Percentiles rank a stretch among this genome's conserved stretches.
Evolutionary conservation across 1,140 invertebrate species (phyloP).

Genomic region (Luehdorfia chinensis): DNA sequence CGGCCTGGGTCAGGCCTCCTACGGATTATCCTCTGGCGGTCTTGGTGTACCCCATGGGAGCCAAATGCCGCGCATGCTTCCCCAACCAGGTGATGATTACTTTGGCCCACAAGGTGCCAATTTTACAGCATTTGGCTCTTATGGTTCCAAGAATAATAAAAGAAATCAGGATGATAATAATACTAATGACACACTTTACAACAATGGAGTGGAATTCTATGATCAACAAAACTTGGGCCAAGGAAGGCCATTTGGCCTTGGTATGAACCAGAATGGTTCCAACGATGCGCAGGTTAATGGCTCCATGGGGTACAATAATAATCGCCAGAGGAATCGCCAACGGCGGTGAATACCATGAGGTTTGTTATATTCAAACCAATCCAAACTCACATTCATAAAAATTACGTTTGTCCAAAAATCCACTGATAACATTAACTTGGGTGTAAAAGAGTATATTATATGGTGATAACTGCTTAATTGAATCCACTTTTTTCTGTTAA

Average conservation of each 20-base stretch:
- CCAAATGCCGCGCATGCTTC: constrained; percentile 63
- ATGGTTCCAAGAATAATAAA: constrained; percentile 52
- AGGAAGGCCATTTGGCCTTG: constrained; percentile 42
- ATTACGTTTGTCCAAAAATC: constrained; percentile 19
- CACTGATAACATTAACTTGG: constrained; percentile 20
- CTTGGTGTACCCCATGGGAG: constrained; percentile 61
- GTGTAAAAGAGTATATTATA: constrained; percentile 7
- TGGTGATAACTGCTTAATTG: constrained; percentile 5
- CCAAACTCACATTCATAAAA: constrained; percentile 57
- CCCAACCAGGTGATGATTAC: constrained; percentile 41
- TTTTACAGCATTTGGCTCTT: constrained; percentile 67
- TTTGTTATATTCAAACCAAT: constrained; percentile 74
- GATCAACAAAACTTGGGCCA: constrained; percentile 61
- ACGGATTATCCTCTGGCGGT: constrained; percentile 61
- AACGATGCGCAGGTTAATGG: constrained; percentile 58
- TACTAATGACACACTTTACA: constrained; percentile 30
- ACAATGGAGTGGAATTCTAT: constrained; percentile 45
- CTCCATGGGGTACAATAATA: constrained; percentile 70
- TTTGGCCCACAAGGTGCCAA: constrained; percentile 52
- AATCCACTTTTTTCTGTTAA: constrained; percentile 4
- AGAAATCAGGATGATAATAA: constrained; percentile 33
- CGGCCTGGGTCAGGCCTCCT: constrained; percentile 39
- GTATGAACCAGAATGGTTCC: constrained; percentile 38
- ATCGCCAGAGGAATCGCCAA: constrained; percentile 72
- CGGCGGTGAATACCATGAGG: constrained; percentile 65